phyloP scores from a whole-genome alignment of 1,140 invertebrate species.

The Drosophila sturtevanti region DNA sequence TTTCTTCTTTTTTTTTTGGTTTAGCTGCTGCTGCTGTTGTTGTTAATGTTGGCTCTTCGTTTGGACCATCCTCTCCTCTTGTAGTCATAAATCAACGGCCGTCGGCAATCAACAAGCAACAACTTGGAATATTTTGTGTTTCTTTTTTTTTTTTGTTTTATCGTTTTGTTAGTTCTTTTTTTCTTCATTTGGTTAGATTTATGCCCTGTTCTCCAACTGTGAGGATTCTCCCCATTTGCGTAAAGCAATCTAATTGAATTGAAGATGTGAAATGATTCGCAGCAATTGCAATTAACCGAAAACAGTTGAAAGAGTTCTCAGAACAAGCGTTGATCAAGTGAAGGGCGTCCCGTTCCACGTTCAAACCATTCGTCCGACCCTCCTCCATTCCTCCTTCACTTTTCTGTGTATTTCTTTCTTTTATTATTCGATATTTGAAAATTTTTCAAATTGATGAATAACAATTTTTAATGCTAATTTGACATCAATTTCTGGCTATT shows the following conservation, averaged over 20 bases:
- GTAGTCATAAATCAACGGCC: slow-evolving; percentile 52
- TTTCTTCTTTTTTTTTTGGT: no score
- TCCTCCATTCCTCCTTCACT: no score
- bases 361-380: no score
- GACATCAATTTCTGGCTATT: background rate
- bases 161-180: background rate
- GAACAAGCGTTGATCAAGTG: background rate
- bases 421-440: background rate
- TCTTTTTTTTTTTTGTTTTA: background rate
- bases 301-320: slow-evolving; percentile 5
- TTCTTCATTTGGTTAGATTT: slow-evolving; percentile 35
- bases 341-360: background rate
- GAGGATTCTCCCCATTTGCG: slow-evolving; percentile 12
- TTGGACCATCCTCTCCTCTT: background rate
- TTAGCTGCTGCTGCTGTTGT: background rate
- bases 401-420: no score
- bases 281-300: slow-evolving; percentile 19
- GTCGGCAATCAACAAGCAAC: slow-evolving; percentile 44
- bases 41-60: background rate
- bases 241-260: slow-evolving; percentile 21
- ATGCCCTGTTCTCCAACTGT: slow-evolving; percentile 14
- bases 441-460: background rate
- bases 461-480: background rate
- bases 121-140: slow-evolving; percentile 17
- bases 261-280: slow-evolving; percentile 17